Conservation (phyloP, 2,888 invertebrate genomes). For the Hipparchia sbordonii region DNA sequence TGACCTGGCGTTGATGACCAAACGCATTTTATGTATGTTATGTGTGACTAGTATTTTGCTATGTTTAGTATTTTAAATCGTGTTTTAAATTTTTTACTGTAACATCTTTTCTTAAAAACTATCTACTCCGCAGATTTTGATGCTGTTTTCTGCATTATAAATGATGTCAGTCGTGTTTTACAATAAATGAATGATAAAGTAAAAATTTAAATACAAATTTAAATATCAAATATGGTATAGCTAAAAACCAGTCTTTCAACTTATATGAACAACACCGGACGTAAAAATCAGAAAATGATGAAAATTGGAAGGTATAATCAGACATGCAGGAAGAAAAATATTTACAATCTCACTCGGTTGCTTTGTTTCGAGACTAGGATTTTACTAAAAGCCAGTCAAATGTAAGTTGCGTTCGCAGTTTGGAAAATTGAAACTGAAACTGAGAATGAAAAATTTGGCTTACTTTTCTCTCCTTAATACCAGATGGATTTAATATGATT, state of each 20-base stretch:
- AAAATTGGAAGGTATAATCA: slow-evolving; percentile 26
- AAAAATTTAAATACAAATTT: not conserved
- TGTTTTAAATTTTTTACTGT: too few relatives aligned
- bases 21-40: not conserved
- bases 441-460: slow-evolving; percentile 42
- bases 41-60: not conserved
- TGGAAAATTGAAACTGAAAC: slow-evolving; percentile 42
- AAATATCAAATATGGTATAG: not conserved
- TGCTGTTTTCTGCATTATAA: too few relatives aligned
- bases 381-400: slow-evolving; percentile 39
- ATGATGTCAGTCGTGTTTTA: too few relatives aligned
- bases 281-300: slow-evolving; percentile 16
- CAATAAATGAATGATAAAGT: not conserved
- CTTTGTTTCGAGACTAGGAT: slow-evolving; percentile 37
- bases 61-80: not conserved
- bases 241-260: slow-evolving; percentile 3
- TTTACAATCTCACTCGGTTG: slow-evolving; percentile 29
- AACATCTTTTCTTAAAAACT: too few relatives aligned
- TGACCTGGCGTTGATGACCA: slow-evolving; percentile 9
- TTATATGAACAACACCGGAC: not conserved
- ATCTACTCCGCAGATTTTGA: too few relatives aligned
- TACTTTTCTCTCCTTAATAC: slow-evolving; percentile 29
- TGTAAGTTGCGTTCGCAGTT: slow-evolving; percentile 37
- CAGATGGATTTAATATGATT: slow-evolving; percentile 18
- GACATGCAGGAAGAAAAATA: slow-evolving; percentile 28